Conservation (phyloP, 2,113 vertebrate species). For the Ophiodon elongatus region DNA sequence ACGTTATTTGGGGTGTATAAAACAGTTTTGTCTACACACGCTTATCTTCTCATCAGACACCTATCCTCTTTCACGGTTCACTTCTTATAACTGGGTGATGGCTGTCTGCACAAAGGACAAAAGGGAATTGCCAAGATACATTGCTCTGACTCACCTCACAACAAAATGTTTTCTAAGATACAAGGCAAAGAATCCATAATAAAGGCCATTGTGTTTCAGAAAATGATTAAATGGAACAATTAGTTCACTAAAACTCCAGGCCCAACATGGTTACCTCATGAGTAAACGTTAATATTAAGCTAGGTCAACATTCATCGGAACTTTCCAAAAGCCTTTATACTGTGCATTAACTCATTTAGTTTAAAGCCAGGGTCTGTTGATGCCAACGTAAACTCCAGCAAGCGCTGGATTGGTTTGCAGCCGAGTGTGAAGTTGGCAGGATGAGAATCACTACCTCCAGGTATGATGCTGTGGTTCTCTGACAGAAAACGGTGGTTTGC, state of each 20-base stretch:
- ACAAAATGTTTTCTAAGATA: slow-evolving; percentile 37
- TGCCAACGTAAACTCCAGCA: too few species aligned
- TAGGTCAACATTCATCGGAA: neutral
- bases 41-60: slow-evolving; percentile 31
- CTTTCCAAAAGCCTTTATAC: neutral
- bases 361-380: too few species aligned
- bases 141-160: slow-evolving; percentile 56
- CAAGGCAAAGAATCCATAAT: slow-evolving; percentile 13
- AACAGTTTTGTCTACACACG: slow-evolving; percentile 23
- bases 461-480: too few species aligned
- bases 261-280: neutral
- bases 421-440: too few species aligned
- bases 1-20: slow-evolving; percentile 23
- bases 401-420: too few species aligned
- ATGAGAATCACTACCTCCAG: too few species aligned
- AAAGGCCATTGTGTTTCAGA: neutral
- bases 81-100: slow-evolving; percentile 52
- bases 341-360: neutral
- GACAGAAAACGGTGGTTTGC: too few species aligned
- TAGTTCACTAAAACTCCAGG: neutral
- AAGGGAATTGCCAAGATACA: slow-evolving; percentile 35
- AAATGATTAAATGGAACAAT: neutral
- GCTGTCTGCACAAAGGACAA: slow-evolving; percentile 47
- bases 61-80: slow-evolving; percentile 20
- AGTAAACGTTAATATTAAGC: neutral